Evolutionary conservation across 1,140 invertebrate species (phyloP).

Genomic region (Thaumetopoea pityocampa): DNA sequence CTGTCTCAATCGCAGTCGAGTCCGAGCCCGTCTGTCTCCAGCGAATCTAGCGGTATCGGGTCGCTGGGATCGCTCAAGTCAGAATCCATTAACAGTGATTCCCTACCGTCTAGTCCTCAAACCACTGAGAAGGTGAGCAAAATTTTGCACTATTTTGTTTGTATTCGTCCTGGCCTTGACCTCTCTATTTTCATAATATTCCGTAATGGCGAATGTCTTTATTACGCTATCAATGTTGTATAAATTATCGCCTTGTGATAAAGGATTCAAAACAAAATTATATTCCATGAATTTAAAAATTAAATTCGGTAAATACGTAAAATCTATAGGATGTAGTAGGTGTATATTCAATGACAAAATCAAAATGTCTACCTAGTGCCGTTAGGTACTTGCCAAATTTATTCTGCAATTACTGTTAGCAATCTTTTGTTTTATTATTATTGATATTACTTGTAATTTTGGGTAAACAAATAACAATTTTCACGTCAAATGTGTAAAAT

Average conservation of each 20-base stretch:
- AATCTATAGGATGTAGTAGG: neutral
- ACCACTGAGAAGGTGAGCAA: slow-evolving; percentile 70
- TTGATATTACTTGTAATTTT: neutral
- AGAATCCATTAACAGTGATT: slow-evolving; percentile 69
- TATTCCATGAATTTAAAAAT: slow-evolving; percentile 3
- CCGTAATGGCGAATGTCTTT: slow-evolving; percentile 69
- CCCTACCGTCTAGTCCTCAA: slow-evolving; percentile 72
- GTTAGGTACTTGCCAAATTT: slow-evolving; percentile 20
- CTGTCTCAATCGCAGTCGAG: slow-evolving; percentile 66
- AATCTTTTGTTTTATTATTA: neutral
- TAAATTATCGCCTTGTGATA: slow-evolving; percentile 55
- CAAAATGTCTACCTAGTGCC: slow-evolving; percentile 19
- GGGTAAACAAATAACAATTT: too few relatives aligned
- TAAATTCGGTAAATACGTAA: neutral
- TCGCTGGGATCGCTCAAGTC: slow-evolving; percentile 71
- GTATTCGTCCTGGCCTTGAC: slow-evolving; percentile 72
- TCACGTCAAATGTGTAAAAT: slow-evolving; percentile 2
- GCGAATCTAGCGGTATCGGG: slow-evolving; percentile 73
- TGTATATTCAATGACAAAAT: slow-evolving; percentile 1
- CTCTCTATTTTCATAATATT: slow-evolving; percentile 76
- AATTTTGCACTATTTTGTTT: slow-evolving; percentile 61
- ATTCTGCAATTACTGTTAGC: slow-evolving; percentile 10
- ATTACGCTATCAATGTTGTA: slow-evolving; percentile 63
- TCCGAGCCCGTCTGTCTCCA: slow-evolving; percentile 71
- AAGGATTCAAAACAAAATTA: too few relatives aligned